Conservation (phyloP, 2,888 invertebrate genomes). For the Epirrhoe alternata region DNA sequence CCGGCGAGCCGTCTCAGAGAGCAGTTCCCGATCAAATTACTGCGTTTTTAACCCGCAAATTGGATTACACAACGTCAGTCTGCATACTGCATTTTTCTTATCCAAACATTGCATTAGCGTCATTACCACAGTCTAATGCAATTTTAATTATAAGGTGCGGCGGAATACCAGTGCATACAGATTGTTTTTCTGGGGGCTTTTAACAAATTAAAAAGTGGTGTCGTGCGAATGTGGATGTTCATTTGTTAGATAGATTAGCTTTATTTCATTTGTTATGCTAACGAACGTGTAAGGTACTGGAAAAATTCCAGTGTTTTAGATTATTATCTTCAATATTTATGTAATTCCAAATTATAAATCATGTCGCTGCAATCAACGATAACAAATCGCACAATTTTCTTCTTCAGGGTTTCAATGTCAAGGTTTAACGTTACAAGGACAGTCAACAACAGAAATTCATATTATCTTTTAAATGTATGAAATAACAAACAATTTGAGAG, state of each 20-base stretch:
- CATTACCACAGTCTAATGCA: conserved; percentile 79
- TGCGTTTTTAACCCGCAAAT: conserved; percentile 61
- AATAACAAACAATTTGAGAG: too few species aligned
- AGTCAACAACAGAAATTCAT: conserved; percentile 7
- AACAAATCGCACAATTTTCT: conserved; percentile 22
- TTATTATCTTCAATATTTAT: conserved; percentile 35
- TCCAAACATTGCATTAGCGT: conserved; percentile 72
- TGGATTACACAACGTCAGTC: conserved; percentile 60
- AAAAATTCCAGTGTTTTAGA: conserved; percentile 28
- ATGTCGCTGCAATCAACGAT: conserved; percentile 33
- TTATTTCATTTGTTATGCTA: background rate
- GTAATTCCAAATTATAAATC: conserved; percentile 41
- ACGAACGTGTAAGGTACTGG: background rate
- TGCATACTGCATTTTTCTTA: conserved; percentile 69
- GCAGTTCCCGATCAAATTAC: conserved; percentile 49
- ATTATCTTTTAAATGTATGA: too few species aligned
- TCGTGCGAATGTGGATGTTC: conserved; percentile 32
- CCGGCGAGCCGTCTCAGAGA: conserved; percentile 12
- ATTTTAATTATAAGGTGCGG: conserved; percentile 84
- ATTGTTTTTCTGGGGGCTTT: conserved; percentile 80
- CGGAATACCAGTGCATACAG: conserved; percentile 75
- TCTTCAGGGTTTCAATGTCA: background rate
- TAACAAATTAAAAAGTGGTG: conserved; percentile 78
- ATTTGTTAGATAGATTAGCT: conserved; percentile 1
- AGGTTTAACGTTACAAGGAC: too few species aligned